Base-by-base conservation (phyloP, 2,888 invertebrate species). In the Mermis nigrescens region DNA sequence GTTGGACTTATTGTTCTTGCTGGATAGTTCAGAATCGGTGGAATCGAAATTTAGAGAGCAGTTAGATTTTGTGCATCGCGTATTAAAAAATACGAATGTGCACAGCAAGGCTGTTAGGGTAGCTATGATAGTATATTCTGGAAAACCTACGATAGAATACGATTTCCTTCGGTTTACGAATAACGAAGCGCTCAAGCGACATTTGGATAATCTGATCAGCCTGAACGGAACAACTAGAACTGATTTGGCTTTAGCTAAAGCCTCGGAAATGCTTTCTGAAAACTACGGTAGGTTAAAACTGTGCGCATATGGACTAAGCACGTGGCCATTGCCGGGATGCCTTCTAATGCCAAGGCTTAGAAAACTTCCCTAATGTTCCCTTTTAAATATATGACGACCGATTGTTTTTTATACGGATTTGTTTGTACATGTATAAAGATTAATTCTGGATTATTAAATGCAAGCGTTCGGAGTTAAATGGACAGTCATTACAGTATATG, bases 1-100 rank as follows among this genome's bases (percentile, higher is more conserved):
- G 7, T 59, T 70, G 51, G 69, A 70, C 57, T 60, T 70, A 56
- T 62, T 65, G 46, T 63, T 70, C 24, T 62, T 70, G 24, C 62
- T 70, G 46, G 70, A 70, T 58, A 67, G 69, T 27, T 69, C 69
- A 1, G 68, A 69, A 52, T 69, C 69, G 2, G 62, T 70, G 28
- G 67, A 68, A 51, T 62, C 64, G 52, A 65, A 68, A 15, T 70
- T 70, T 62, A 63, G 63, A 29, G 65, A 68, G 31, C 32, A 59
- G 27, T 4, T 59, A 7, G 4, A 26, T 19, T 59, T 59, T 29
- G 2, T 59, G 2, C 46, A 68, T 22, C 62, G 69, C 19, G 62
- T 69, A n/a, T 57, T 70, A n/a, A 63, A 64, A 19, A 66, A 68
- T 61, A 65, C 69, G 48, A 68, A 70, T 58, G 65, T 70, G 26